Conservation (phyloP, 2,797 vertebrate species). For the Fringilla coelebs region DNA sequence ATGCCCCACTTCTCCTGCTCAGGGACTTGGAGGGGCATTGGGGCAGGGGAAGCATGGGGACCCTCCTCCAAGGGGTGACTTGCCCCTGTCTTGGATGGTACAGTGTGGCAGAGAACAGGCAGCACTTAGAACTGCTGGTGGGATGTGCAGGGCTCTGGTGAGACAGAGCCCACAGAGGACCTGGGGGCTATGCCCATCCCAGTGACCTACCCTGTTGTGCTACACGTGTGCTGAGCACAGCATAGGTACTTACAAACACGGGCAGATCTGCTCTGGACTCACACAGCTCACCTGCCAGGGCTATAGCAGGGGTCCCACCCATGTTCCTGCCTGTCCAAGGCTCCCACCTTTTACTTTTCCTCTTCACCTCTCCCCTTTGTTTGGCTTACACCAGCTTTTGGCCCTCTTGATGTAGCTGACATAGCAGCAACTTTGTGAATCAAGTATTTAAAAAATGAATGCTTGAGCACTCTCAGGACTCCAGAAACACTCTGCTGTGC, state of each 20-base stretch:
- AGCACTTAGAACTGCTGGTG: not conserved
- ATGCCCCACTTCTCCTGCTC: not conserved
- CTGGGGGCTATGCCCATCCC: not conserved
- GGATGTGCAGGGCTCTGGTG: not conserved
- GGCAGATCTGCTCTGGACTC: not conserved
- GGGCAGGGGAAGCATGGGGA: not conserved
- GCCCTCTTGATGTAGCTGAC: no score
- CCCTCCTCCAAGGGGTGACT: not conserved
- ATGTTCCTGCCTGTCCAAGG: not conserved
- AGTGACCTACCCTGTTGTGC: not conserved
- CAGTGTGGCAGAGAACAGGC: not conserved
- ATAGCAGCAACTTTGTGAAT: not conserved
- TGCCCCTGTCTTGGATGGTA: not conserved
- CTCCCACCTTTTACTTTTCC: not conserved
- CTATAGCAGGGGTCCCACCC: no score
- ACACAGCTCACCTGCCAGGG: not conserved
- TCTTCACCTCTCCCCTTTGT: not conserved
- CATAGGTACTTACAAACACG: not conserved
- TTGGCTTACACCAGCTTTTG: not conserved
- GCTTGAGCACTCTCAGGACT: rapidly evolving
- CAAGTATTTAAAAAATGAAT: not conserved
- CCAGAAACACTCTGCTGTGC: not conserved
- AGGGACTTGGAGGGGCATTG: no score
- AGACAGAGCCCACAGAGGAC: not conserved
- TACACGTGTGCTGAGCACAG: not conserved